These are phyloP conservation scores for Eulemur macaco DNA, from an alignment of 2,113 vertebrate species.

Conservation along the genomic window DNA sequence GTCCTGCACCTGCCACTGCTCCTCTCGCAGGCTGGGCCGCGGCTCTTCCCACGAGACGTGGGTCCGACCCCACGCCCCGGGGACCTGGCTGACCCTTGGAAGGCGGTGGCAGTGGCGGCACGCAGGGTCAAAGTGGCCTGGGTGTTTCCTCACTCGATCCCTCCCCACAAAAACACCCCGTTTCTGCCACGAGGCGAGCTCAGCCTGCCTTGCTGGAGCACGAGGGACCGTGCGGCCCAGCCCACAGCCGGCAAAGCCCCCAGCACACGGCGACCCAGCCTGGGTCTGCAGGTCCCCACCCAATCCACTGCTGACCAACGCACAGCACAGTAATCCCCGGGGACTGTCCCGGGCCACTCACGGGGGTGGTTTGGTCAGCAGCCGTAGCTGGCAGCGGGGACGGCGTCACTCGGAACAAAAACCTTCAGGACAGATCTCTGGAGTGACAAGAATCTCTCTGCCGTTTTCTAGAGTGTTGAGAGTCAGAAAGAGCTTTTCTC, in stretches of 20 bases:
- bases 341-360: fast-evolving
- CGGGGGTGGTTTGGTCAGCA: fast-evolving
- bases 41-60: fast-evolving
- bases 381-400: background rate
- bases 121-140: fast-evolving
- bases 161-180: background rate
- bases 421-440: fast-evolving
- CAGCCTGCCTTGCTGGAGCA: too few relatives aligned
- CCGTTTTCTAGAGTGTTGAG: background rate
- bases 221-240: background rate
- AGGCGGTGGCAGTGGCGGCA: fast-evolving
- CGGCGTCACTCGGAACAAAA: fast-evolving
- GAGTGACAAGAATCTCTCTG: background rate
- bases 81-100: fast-evolving
- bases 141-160: too few relatives aligned
- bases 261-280: fast-evolving
- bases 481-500: background rate
- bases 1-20: fast-evolving
- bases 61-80: fast-evolving
- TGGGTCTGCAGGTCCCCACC: background rate
- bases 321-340: fast-evolving
- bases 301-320: background rate
- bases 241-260: background rate
- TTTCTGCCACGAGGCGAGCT: background rate
- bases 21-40: fast-evolving